Evolutionary conservation across 2,888 invertebrate species (phyloP).

Genomic region (Notodonta dromedarius): DNA sequence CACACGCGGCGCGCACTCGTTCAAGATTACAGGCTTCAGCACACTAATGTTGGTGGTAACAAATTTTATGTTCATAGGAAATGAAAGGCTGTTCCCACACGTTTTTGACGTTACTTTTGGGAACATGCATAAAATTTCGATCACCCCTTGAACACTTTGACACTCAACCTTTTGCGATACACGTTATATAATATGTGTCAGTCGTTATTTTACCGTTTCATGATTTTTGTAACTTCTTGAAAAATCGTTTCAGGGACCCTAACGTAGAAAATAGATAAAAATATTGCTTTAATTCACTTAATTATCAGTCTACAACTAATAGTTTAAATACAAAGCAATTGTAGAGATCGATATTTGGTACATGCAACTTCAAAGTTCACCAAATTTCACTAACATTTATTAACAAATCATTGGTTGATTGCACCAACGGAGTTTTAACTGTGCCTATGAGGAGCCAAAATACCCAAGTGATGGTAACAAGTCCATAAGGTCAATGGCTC

Average conservation of each 20-base stretch:
- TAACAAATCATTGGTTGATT: no score
- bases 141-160: slow-evolving; percentile 18
- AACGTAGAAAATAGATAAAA: not conserved
- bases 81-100: slow-evolving; percentile 23
- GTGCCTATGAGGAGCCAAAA: not conserved
- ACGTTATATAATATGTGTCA: slow-evolving; percentile 7
- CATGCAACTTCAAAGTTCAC: no score
- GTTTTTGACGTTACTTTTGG: slow-evolving; percentile 33
- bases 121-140: slow-evolving; percentile 29
- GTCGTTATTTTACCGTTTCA: not conserved
- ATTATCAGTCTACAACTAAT: no score
- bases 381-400: no score
- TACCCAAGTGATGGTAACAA: not conserved
- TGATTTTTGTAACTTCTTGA: not conserved
- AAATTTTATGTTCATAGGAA: slow-evolving; percentile 35
- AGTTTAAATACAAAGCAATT: no score
- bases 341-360: no score
- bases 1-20: slow-evolving; percentile 34
- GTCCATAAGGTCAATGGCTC: slow-evolving; percentile 26
- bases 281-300: no score
- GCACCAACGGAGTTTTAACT: not conserved
- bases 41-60: slow-evolving; percentile 23
- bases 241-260: not conserved
- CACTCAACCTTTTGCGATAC: slow-evolving; percentile 13
- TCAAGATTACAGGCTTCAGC: slow-evolving; percentile 25